Evolutionary conservation across 2,797 vertebrate genomes (phyloP).

Genomic region (Phrynocephalus vlangalii): DNA sequence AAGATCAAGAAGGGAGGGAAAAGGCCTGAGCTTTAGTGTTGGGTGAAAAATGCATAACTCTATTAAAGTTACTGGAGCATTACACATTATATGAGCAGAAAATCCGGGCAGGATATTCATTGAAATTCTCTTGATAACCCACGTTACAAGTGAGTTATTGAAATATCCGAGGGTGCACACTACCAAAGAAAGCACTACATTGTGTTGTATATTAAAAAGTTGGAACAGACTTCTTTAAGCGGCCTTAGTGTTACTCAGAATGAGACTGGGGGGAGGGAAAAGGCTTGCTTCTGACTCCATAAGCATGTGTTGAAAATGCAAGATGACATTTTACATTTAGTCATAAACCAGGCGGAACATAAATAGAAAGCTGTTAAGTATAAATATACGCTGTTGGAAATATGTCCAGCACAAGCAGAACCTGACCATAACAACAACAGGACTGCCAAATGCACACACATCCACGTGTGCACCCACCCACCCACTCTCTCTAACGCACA

Average conservation of each 20-base stretch:
- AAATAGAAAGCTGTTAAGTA: constrained; percentile 64
- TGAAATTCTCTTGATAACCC: constrained; percentile 53
- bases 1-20: constrained; percentile 1
- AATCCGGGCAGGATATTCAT: constrained; percentile 40
- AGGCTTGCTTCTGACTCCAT: constrained; percentile 61
- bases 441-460: constrained; percentile 29
- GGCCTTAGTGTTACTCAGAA: constrained; percentile 31
- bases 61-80: constrained; percentile 51
- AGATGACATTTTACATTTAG: constrained; percentile 59
- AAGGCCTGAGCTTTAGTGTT: background rate
- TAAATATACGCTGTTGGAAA: constrained; percentile 74
- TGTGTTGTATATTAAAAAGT: constrained; percentile 47
- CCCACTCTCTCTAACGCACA: background rate
- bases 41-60: constrained; percentile 40
- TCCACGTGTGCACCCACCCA: background rate
- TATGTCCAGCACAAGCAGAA: constrained; percentile 68
- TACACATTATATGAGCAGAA: constrained; percentile 32
- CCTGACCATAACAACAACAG: constrained; percentile 66
- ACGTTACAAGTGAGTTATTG: constrained; percentile 52
- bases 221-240: constrained; percentile 29
- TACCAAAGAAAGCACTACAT: constrained; percentile 38
- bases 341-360: constrained; percentile 54
- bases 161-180: constrained; percentile 37
- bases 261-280: constrained; percentile 35
- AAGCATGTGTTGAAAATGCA: constrained; percentile 59